Conservation (phyloP, 1,140 invertebrate genomes). For the Heliconius hermathena region DNA sequence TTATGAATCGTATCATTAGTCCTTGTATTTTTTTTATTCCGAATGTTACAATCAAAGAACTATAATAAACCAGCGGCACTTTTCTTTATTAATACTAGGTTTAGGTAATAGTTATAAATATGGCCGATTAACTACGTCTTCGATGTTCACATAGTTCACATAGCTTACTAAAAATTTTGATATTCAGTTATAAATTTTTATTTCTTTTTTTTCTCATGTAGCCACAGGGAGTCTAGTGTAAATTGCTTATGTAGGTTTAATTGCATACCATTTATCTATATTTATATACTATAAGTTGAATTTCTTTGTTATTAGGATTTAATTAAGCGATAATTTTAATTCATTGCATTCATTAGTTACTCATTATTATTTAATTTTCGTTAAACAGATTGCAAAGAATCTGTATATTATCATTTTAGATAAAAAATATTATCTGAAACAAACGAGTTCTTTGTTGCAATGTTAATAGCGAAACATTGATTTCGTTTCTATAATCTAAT, state of each 20-base stretch:
- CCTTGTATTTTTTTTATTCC: neutral
- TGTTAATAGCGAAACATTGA: neutral
- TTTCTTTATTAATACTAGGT: neutral
- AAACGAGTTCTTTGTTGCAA: conserved; percentile 20
- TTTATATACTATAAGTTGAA: neutral
- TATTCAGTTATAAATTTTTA: no score
- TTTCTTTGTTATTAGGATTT: neutral
- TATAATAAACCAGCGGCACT: no score
- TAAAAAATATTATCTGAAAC: neutral
- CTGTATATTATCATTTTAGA: neutral
- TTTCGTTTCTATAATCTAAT: neutral
- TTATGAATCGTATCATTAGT: neutral
- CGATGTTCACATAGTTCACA: neutral
- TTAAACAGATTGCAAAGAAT: neutral
- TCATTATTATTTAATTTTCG: neutral
- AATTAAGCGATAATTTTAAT: conserved; percentile 13
- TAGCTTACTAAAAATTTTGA: neutral
- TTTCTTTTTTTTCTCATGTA: no score
- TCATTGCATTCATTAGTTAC: neutral
- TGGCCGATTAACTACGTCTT: neutral
- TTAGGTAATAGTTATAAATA: neutral
- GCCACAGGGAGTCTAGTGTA: no score
- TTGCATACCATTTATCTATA: neutral
- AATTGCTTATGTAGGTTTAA: neutral
- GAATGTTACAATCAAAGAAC: no score